Conservation (phyloP, 2,797 vertebrate species). For the Gallinago stenura region DNA sequence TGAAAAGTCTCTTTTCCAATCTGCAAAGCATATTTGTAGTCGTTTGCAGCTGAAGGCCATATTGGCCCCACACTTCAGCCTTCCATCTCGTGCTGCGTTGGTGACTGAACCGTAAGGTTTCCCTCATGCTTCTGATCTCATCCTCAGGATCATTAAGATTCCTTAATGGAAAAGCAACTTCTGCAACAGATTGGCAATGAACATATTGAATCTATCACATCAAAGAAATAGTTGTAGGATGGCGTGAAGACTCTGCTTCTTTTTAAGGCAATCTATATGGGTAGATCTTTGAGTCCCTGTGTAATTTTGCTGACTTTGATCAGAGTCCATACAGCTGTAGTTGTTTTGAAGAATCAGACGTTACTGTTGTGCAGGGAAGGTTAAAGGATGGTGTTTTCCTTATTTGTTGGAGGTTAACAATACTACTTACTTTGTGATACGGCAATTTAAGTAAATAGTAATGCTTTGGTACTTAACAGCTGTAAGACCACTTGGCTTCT, state of each 20-base stretch:
- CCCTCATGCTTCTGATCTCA: slow-evolving; percentile 9
- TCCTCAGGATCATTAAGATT: neutral
- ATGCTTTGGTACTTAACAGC: neutral
- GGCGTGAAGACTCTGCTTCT: slow-evolving; percentile 31
- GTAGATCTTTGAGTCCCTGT: slow-evolving; percentile 2
- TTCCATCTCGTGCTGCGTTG: rapidly evolving
- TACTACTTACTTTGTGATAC: neutral
- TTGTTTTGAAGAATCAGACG: slow-evolving; percentile 31
- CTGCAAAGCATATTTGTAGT: slow-evolving; percentile 6
- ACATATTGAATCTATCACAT: slow-evolving; percentile 56
- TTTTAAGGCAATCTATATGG: slow-evolving; percentile 1
- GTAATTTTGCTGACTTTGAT: slow-evolving; percentile 46
- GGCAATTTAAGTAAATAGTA: neutral
- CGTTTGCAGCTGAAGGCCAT: slow-evolving; percentile 16
- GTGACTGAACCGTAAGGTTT: neutral
- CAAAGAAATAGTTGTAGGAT: slow-evolving; percentile 54
- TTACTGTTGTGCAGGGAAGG: neutral
- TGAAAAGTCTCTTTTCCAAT: neutral
- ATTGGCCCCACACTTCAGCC: neutral
- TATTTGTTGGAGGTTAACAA: neutral
- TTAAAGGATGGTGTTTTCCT: neutral
- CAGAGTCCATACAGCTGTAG: slow-evolving; percentile 20
- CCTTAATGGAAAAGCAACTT: slow-evolving; percentile 7
- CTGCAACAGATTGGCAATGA: slow-evolving; percentile 17
- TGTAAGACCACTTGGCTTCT: neutral